Evolutionary conservation across 2,113 vertebrate species (phyloP).

Genomic region (Oreotrochilus melanogaster): DNA sequence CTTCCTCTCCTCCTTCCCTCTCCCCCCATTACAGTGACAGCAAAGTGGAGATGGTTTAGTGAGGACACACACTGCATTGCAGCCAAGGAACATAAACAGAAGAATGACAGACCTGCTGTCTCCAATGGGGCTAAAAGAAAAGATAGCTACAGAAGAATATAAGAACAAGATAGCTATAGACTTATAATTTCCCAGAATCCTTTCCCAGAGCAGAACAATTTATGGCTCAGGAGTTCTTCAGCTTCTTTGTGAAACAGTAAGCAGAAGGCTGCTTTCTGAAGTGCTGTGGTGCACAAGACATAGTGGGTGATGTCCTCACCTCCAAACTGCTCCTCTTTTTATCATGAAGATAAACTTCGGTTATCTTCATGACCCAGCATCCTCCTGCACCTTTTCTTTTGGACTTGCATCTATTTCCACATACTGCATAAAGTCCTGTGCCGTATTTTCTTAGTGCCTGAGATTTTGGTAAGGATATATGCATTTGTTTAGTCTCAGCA

Average conservation of each 20-base stretch:
- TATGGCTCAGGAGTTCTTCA: neutral
- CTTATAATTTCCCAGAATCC: constrained; percentile 4
- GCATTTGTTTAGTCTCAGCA: neutral
- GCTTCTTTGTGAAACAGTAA: neutral
- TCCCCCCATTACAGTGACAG: neutral
- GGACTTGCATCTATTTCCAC: neutral
- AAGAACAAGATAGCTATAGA: neutral
- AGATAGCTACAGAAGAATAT: neutral
- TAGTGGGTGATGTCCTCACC: neutral
- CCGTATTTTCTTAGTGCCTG: neutral
- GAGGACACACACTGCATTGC: neutral
- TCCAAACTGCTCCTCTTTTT: neutral
- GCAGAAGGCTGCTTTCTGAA: neutral
- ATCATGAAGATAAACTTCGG: rapidly evolving
- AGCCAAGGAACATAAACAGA: constrained; percentile 45
- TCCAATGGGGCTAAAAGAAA: constrained; percentile 17
- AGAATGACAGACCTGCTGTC: constrained; percentile 23
- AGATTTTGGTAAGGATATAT: neutral
- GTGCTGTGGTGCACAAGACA: neutral
- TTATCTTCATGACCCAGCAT: neutral
- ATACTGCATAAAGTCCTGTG: neutral
- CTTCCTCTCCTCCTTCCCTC: neutral
- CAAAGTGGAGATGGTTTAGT: constrained; percentile 40
- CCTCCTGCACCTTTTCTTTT: neutral
- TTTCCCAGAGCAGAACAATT: neutral